A percentile compares a stretch with the other conserved stretches of the same genome.
Conservation (phyloP, 2,797 vertebrate species). For the Taenioides sp. region DNA sequence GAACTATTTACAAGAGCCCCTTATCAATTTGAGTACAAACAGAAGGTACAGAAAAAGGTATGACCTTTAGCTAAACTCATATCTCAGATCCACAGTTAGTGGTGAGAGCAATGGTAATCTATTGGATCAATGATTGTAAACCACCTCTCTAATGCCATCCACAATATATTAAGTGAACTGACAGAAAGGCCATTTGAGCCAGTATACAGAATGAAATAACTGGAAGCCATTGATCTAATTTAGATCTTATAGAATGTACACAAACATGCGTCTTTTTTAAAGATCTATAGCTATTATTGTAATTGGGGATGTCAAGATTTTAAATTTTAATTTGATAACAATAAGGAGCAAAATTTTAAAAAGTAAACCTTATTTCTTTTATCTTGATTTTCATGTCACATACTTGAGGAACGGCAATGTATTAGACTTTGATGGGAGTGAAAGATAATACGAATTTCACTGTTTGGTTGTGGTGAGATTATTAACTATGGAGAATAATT, state of each 20-base stretch:
- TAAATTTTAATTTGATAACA: not conserved
- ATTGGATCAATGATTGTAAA: not conserved
- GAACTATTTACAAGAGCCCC: constrained; percentile 27
- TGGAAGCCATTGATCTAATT: not conserved
- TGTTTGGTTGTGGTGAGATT: too few relatives aligned
- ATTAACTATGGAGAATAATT: not conserved
- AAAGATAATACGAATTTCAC: too few relatives aligned
- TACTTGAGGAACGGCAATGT: not conserved
- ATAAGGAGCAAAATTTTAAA: not conserved
- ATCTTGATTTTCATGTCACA: not conserved
- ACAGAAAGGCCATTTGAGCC: not conserved
- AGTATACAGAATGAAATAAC: not conserved
- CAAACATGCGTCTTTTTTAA: not conserved
- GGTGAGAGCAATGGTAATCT: not conserved
- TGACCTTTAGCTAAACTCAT: constrained; percentile 11
- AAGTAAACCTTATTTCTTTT: not conserved
- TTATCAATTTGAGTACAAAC: not conserved
- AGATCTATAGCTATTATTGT: not conserved
- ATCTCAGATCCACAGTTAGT: not conserved
- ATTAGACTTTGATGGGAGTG: too few relatives aligned
- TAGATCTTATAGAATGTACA: not conserved
- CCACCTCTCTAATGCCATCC: not conserved
- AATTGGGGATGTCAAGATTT: not conserved
- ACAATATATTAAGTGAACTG: not conserved
- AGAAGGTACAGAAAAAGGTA: constrained; percentile 13